Base-by-base conservation (phyloP, 64 coral and sea anemone species). In the Trachythela sp. region DNA sequence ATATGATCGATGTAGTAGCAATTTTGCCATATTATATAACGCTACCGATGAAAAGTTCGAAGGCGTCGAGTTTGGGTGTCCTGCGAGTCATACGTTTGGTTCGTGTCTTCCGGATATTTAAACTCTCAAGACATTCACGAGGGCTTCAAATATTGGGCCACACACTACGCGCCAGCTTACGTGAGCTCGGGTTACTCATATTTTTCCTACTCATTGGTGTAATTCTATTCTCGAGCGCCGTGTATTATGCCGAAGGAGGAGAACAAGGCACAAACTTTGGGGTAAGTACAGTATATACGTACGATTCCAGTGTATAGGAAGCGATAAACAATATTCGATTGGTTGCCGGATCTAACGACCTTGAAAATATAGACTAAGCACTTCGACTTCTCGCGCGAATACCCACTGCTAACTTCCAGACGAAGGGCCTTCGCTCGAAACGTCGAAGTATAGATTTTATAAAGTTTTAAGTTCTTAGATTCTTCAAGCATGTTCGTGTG, bases 121-220 rank as follows among this genome's bases (percentile, higher is more conserved):
- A 99, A 85, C 87, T 99, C 40, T 99, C 96, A 40, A 88, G 96
- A 22, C 96, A 99, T 92, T 99, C 96, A 40, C 90, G 96, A 59
- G 96, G 96, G 30, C 89, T 99, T 14, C 96, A 99, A 48, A 99
- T 99, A 85, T 91, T 99, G 6, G 96, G 96, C 22, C 96, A 99
- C 31, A 99, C 96, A 0, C 48, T 99, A 4, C 96, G 96, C 22
- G 96, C 96, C 3, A 99, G 96, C 51, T 87, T 99, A 45, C 88
- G 96, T 20, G 96, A 99, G 77, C 84, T 99, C 48, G 96, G 96
- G 8, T 59, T 99, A 41, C 84, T 99, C 41, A 99, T 99, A 89
- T 99, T 99, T 80, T 99, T 99, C 42, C 75, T 99, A 7, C 96
- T 99, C 13, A 99, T 99, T 34, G 96, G 96, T 36, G 96, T 99